Conservation (phyloP, 2,113 vertebrate species). For the Sakesphorus luctuosus region DNA sequence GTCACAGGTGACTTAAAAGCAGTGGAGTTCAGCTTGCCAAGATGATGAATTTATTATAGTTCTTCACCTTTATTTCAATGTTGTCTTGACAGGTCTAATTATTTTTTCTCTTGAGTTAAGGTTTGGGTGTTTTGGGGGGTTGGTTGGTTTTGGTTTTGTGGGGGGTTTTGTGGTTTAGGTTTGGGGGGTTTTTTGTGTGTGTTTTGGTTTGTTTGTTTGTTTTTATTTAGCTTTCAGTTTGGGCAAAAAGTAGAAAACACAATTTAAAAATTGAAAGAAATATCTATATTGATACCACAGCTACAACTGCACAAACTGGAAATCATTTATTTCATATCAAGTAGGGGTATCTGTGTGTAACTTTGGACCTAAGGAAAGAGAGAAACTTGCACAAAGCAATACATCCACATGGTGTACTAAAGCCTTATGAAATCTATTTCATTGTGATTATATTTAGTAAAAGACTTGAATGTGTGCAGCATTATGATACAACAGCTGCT, state of each 20-base stretch:
- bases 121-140: neutral
- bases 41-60: neutral
- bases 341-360: neutral
- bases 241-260: neutral
- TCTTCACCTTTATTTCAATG: neutral
- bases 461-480: neutral
- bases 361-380: neutral
- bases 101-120: neutral
- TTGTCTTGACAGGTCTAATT: neutral
- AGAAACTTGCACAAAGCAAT: neutral
- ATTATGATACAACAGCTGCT: neutral
- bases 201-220: too few relatives aligned
- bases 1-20: neutral
- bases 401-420: neutral
- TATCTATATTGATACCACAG: neutral
- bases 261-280: neutral
- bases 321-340: neutral
- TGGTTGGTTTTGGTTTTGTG: neutral
- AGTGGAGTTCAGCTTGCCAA: neutral
- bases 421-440: neutral
- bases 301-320: neutral
- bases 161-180: neutral
- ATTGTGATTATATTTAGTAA: neutral
- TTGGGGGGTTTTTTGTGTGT: too few relatives aligned
- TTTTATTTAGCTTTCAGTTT: neutral